A percentile compares a stretch with the other conserved stretches of the same genome.
Conservation (phyloP, 2,113 vertebrate genomes). For the Gymnogyps californianus region DNA sequence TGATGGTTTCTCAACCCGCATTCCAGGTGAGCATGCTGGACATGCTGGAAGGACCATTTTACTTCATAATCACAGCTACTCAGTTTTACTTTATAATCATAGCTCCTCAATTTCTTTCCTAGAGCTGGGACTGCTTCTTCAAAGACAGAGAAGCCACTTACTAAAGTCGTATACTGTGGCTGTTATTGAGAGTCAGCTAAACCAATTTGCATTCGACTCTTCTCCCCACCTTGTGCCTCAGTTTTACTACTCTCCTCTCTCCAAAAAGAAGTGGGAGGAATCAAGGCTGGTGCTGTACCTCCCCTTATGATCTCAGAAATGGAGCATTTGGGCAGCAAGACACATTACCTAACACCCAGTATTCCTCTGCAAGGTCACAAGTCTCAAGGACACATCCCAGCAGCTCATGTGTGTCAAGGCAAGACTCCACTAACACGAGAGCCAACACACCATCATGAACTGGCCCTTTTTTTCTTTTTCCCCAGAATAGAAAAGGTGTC, state of each 20-base stretch:
- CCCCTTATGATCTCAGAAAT: conserved; percentile 29
- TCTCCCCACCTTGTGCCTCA: rapidly evolving
- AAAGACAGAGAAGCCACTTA: background rate
- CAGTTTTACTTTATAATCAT: background rate
- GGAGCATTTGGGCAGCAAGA: background rate
- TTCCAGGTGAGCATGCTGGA: too few species aligned
- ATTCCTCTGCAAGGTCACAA: background rate
- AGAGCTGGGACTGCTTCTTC: background rate
- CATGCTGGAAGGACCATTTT: background rate
- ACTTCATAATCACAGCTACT: background rate
- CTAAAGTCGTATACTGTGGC: rapidly evolving
- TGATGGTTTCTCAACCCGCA: background rate
- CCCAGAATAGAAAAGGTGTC: background rate
- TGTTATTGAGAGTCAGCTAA: background rate
- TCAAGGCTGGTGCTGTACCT: background rate
- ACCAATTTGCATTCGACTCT: background rate
- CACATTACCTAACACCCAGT: background rate
- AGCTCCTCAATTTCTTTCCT: background rate
- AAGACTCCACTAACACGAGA: background rate
- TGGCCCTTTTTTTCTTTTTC: background rate
- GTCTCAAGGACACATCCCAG: background rate
- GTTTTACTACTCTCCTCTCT: background rate
- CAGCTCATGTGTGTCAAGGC: background rate
- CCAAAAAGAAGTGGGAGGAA: background rate
- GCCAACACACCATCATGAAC: background rate